Percentiles rank a stretch among this genome's conserved stretches.
These are phyloP conservation scores for Corynorhinus townsendii DNA, from an alignment of 2,113 vertebrate species.

Conservation along the genomic window DNA sequence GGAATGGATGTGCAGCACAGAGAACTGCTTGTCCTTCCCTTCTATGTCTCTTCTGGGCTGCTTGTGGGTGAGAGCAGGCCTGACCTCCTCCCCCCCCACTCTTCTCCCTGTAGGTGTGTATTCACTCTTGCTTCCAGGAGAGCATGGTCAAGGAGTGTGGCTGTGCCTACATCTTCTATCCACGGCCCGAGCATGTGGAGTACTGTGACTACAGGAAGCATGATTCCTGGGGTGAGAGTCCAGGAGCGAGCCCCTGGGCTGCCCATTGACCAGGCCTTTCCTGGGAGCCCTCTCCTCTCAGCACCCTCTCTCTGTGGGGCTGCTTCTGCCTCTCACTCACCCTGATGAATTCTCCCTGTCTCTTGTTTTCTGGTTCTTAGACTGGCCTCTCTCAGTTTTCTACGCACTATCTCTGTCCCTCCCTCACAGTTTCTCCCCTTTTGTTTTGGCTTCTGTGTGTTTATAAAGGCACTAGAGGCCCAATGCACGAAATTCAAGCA, in stretches of 20 bases:
- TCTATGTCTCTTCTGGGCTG: rapidly evolving
- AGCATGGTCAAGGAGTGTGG: conserved; percentile 81
- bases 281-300: too few relatives aligned
- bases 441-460: neutral
- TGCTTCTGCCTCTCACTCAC: neutral
- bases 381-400: neutral
- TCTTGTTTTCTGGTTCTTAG: neutral
- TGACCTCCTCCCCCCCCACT: neutral
- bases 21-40: neutral
- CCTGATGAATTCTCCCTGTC: neutral
- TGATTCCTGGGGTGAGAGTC: conserved; percentile 79
- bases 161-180: conserved; percentile 85
- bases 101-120: conserved; percentile 78
- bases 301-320: neutral
- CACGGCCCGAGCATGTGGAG: conserved; percentile 55
- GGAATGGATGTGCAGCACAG: rapidly evolving
- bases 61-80: neutral
- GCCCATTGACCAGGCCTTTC: neutral
- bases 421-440: neutral
- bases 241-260: neutral
- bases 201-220: conserved; percentile 84
- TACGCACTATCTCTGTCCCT: neutral
- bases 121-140: conserved; percentile 86
- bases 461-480: neutral
- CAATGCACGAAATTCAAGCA: too few relatives aligned